These are phyloP conservation scores for Spheniscus humboldti DNA, from an alignment of 2,797 vertebrate genomes.

Conservation along the genomic window DNA sequence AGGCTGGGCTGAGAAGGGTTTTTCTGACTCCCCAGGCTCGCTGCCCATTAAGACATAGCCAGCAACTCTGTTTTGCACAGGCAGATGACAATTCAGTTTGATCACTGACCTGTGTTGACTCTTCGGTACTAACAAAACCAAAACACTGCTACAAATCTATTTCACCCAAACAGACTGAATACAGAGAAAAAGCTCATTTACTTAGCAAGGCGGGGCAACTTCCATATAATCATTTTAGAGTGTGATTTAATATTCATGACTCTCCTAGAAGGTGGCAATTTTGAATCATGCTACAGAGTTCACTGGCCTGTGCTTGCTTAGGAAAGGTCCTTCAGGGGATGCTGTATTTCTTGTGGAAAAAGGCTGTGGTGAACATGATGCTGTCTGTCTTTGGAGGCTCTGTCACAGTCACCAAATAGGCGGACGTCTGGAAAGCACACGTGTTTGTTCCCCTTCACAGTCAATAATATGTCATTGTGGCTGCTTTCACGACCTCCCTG, in stretches of 20 bases:
- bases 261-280: background rate
- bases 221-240: background rate
- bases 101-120: slow-evolving; percentile 22
- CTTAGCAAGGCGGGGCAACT: background rate
- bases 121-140: background rate
- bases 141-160: background rate
- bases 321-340: background rate
- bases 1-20: background rate
- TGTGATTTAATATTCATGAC: background rate
- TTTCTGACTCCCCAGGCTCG: background rate
- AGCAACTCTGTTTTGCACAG: background rate
- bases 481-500: background rate
- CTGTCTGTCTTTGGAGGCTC: background rate
- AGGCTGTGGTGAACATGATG: background rate
- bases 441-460: background rate
- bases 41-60: background rate
- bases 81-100: slow-evolving; percentile 7
- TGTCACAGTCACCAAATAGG: background rate
- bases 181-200: background rate
- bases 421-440: background rate
- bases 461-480: background rate
- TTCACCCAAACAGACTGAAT: background rate
- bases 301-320: background rate
- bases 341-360: background rate
- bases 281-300: background rate